Evolutionary conservation across 2,797 vertebrate species (phyloP), one percentile per base, ranked within the genome.

Genomic region (Rachycentron canadum): DNA sequence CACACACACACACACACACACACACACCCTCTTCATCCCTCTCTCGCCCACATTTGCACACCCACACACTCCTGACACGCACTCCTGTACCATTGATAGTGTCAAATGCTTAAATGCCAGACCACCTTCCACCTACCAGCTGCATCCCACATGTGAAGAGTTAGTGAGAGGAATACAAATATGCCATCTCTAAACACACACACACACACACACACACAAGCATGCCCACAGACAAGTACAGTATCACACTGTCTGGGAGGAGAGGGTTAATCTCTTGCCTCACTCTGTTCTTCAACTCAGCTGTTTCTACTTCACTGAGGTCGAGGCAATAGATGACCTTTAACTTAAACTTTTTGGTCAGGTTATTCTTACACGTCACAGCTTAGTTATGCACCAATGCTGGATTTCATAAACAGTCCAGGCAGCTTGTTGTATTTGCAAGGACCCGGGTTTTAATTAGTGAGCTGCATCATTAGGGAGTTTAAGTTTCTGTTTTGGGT

Each of bases 61-160:
- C 82, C 72, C 70, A 73, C 75, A 14, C 86, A 57, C 84, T 86
- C 69, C 69, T 76, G 66, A 85, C 79, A 41, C 68, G 65, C 74
- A 50, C 82, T 81, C 82, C 69, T 83, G 83, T 81, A 75, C 69
- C 60, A 13, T 49, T 45, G 82, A 87, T 82, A 56, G 83, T 91
- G 88, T 91, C 85, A 86, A 90, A 72, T 1, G 8, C 84, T 90
- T 91, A 93, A 92, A 93, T 93, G 86, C 85, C 91, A 91, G 86
- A 88, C 89, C 81, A 80, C 88, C 89, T 89, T 88, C 91, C 79
- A 90, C 83, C 92, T 78, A 78, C 73, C 25, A 45, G 73, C 78
- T 81, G 80, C 70, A 69, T 83, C 82, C 79, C 76, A 68, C 85
- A 79, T 79, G 70, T 76, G 65, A 81, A 76, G 69, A 80, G 76